Base-by-base conservation (phyloP, 2,113 vertebrate genomes). In the Herpailurus yagouaroundi region DNA sequence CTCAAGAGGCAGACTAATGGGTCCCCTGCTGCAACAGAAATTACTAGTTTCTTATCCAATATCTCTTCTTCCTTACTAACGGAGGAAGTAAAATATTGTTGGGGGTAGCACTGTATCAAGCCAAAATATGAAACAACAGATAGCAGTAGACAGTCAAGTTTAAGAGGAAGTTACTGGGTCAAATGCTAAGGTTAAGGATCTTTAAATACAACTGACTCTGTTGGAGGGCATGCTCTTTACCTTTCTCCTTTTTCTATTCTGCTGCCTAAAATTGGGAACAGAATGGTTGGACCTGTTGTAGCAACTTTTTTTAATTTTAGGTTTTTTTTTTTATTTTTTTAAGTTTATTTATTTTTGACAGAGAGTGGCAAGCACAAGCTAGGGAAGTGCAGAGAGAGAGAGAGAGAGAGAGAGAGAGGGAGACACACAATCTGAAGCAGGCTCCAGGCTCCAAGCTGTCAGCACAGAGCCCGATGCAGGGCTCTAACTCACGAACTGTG, bases 151-250 rank as follows among this genome's bases (percentile, higher is more conserved):
- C 71, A 82, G 27, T 57, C 57, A 94, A 92, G 87, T 71, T 4
- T 80, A 92, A 77, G 23, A 83, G 66, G 23, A 64, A 71, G 41
- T 80, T 29, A 77, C 4, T 77, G 23, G 14, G 55, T 73, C 73
- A n/a, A 73, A 92, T 94, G 94, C 89, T 29, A 55, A 83, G 31
- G 41, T 45, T 86, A 97, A 90, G 89, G 21, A 15, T 68, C 25
- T 76, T 74, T 86, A 91, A 93, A 68, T 31, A 85, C 19, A 87
- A 45, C 16, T 93, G n/a, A 80, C 13, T 74, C 29, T 38, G 1
- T 60, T 97, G n/a, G 38, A 96, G 88, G 0, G 15, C 38, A 0
- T 38, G 19, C 1, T 33, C 68, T 93, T 64, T 60, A 81, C 41
- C n/a, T 9, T 91, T 80, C 81, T 79, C 21, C 57, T 52, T n/a